Percentiles rank a stretch among this genome's conserved stretches.
Evolutionary conservation across 2,113 vertebrate species (phyloP).

Genomic region (Pterocles gutturalis): DNA sequence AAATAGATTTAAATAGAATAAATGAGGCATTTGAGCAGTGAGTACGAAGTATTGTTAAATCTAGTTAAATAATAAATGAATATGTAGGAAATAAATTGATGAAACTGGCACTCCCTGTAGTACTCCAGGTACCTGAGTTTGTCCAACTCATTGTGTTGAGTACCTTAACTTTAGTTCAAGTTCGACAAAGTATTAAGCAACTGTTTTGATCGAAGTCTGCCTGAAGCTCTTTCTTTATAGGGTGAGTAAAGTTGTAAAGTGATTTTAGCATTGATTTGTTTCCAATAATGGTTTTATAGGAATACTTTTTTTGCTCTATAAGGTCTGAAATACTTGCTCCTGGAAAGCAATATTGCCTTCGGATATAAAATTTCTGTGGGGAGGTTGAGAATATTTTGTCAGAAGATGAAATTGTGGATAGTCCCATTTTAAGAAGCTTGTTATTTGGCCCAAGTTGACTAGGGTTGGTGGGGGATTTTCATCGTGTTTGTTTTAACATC

Average conservation of each 20-base stretch:
- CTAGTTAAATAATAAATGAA: background rate
- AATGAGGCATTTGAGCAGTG: background rate
- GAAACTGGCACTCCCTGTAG: background rate
- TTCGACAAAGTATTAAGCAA: background rate
- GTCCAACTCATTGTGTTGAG: background rate
- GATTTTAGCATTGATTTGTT: background rate
- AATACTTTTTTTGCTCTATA: background rate
- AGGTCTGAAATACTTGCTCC: background rate
- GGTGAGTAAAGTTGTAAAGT: background rate
- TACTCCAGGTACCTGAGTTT: background rate
- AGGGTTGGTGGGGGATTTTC: background rate
- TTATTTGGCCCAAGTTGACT: background rate
- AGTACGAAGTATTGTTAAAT: background rate
- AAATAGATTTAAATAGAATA: background rate
- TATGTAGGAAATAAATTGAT: background rate
- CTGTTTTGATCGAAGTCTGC: background rate
- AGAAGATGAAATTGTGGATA: background rate
- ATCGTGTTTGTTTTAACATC: background rate
- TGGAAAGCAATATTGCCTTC: background rate
- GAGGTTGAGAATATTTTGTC: background rate
- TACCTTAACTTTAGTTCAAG: background rate
- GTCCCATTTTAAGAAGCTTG: background rate
- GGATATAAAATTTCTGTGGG: background rate
- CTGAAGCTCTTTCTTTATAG: background rate
- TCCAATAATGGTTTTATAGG: background rate